phyloP scores from a whole-genome alignment of 2,113 vertebrate species.

The Anarrhichthys ocellatus region DNA sequence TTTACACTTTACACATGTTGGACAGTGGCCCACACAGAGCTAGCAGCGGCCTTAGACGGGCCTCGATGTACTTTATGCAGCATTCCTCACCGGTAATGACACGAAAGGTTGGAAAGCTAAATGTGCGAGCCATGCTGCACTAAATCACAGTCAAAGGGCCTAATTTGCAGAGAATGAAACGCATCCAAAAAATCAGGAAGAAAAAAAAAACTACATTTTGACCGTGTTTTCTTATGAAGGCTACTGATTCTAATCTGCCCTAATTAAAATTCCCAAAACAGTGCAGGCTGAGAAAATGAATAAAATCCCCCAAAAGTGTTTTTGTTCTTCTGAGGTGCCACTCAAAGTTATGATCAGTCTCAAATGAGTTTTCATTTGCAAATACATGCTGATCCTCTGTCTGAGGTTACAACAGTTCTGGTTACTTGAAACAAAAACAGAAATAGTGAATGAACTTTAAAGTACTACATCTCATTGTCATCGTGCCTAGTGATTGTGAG shows the following conservation, averaged over 20 bases:
- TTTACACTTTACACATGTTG: slow-evolving; percentile 42
- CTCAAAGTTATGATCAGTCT: neutral
- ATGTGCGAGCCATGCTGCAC: neutral
- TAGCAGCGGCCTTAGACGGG: slow-evolving; percentile 21
- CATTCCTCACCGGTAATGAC: neutral
- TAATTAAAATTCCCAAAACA: slow-evolving; percentile 40
- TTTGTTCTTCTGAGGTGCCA: neutral
- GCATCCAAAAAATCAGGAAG: neutral
- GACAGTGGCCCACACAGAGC: slow-evolving; percentile 28
- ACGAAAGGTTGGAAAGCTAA: slow-evolving; percentile 21
- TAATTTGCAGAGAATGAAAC: slow-evolving; percentile 26
- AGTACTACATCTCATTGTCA: neutral
- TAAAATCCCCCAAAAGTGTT: neutral
- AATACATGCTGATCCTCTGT: no score
- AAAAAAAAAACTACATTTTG: no score
- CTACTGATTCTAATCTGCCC: slow-evolving; percentile 37
- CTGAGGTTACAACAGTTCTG: no score
- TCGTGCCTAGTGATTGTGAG: neutral
- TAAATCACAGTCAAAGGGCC: slow-evolving; percentile 17
- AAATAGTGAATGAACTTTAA: neutral
- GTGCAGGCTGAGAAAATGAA: neutral
- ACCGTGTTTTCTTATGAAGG: neutral
- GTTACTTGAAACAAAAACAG: neutral
- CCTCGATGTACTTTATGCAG: slow-evolving; percentile 11
- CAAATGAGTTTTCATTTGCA: neutral